phyloP scores from a whole-genome alignment of 23 tunicate genomes.

The Diplosoma virens region DNA sequence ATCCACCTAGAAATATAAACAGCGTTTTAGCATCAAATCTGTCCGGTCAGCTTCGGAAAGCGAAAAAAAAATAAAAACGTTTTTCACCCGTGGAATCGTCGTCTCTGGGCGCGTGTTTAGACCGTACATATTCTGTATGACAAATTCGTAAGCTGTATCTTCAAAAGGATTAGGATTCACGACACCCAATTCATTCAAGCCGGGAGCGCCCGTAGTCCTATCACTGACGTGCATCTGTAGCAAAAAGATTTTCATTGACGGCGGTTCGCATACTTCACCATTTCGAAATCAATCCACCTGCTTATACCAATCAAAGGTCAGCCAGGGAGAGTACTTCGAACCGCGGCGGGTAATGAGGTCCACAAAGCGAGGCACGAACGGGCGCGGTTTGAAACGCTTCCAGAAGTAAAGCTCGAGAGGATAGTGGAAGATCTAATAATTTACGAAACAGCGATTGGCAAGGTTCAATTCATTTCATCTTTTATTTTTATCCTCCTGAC shows the following conservation, averaged over 20 bases:
- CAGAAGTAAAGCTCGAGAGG: constrained; percentile 34
- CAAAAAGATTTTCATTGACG: too few relatives aligned
- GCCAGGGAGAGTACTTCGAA: constrained; percentile 41
- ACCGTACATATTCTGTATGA: not conserved
- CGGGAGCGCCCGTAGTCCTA: constrained; percentile 47
- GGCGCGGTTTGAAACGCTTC: constrained; percentile 29
- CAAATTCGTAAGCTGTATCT: constrained; percentile 4
- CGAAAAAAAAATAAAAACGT: not conserved
- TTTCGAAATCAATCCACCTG: constrained; percentile 16
- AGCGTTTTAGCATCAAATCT: too few relatives aligned
- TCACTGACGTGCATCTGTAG: constrained; percentile 58
- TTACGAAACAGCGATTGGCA: too few relatives aligned
- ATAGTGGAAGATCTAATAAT: constrained; percentile 23
- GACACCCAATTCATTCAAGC: constrained; percentile 65
- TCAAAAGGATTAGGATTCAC: constrained; percentile 3
- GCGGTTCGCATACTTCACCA: not conserved
- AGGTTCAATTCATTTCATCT: too few relatives aligned
- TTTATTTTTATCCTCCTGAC: too few relatives aligned
- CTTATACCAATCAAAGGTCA: constrained; percentile 55
- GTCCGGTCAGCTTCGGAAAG: too few relatives aligned
- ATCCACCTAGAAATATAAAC: too few relatives aligned
- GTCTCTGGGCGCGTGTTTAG: not conserved
- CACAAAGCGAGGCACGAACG: constrained; percentile 27
- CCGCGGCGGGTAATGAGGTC: constrained; percentile 24
- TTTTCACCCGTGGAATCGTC: not conserved